Percentiles rank a stretch among this genome's conserved stretches.
Evolutionary conservation across 2,797 vertebrate species (phyloP).

Genomic region (Channa striata): DNA sequence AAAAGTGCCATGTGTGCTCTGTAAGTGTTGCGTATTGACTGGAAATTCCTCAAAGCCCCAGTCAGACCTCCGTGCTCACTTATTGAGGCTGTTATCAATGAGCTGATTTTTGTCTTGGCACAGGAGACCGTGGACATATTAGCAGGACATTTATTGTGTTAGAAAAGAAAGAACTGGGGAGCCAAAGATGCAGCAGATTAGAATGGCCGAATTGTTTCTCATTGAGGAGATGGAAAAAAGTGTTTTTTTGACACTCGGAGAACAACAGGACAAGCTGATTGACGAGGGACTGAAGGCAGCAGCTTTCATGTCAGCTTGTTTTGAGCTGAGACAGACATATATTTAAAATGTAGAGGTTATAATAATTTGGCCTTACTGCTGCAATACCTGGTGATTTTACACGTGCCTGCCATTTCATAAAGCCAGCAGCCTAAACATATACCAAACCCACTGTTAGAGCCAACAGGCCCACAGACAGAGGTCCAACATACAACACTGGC

Average conservation of each 20-base stretch:
- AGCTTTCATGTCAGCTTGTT: background rate
- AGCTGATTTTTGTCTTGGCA: slow-evolving; percentile 69
- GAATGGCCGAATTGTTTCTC: slow-evolving; percentile 17
- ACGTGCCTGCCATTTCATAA: background rate
- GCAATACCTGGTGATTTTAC: background rate
- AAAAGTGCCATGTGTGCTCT: slow-evolving; percentile 52
- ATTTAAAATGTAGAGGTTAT: background rate
- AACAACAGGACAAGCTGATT: slow-evolving; percentile 1
- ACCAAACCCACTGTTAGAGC: too few species aligned
- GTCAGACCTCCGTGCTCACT: slow-evolving; percentile 57
- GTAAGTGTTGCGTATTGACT: slow-evolving; percentile 57
- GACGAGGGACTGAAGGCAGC: background rate
- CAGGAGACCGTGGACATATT: slow-evolving; percentile 55
- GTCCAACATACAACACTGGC: too few species aligned
- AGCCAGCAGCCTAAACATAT: background rate
- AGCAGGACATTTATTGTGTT: slow-evolving; percentile 60
- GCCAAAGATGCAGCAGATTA: slow-evolving; percentile 23
- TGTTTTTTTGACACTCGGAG: background rate
- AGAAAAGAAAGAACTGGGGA: slow-evolving; percentile 41
- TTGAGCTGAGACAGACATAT: too few species aligned
- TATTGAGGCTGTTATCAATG: slow-evolving; percentile 74
- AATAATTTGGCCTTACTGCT: background rate
- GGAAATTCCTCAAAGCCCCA: slow-evolving; percentile 63
- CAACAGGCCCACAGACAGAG: background rate
- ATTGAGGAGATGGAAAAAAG: slow-evolving; percentile 9